These are phyloP conservation scores for Ameiurus melas DNA, from an alignment of 2,113 vertebrate species.

Conservation along the genomic window DNA sequence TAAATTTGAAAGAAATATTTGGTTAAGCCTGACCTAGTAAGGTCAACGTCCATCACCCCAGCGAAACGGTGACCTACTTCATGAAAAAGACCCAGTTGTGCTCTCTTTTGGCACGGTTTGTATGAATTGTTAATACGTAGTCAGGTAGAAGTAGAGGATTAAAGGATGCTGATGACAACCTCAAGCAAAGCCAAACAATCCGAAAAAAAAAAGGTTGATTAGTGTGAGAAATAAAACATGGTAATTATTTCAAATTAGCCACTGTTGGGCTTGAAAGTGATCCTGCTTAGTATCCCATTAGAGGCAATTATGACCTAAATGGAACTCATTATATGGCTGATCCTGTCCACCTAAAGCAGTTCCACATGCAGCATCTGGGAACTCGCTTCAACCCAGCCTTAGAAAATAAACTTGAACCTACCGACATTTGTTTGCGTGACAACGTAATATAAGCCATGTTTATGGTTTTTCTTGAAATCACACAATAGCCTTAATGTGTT, in stretches of 20 bases:
- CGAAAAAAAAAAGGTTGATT: conserved; percentile 36
- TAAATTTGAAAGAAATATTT: conserved; percentile 2
- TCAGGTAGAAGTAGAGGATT: not conserved
- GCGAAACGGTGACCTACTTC: not conserved
- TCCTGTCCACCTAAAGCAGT: conserved; percentile 42
- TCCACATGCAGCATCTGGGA: conserved; percentile 46
- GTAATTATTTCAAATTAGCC: conserved; percentile 53
- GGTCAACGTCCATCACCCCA: not conserved
- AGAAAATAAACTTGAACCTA: conserved; percentile 30
- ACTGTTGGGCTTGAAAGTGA: conserved; percentile 44
- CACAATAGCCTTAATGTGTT: not conserved
- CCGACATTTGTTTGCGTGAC: conserved; percentile 24
- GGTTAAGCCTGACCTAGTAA: not conserved
- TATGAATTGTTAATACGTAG: not conserved
- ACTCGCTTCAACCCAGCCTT: conserved; percentile 13
- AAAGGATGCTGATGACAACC: conserved; percentile 21
- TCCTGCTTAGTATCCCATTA: conserved; percentile 51
- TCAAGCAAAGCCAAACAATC: not conserved
- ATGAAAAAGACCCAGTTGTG: not conserved
- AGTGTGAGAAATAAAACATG: conserved; percentile 24
- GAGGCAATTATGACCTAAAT: conserved; percentile 51
- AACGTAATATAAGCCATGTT: conserved; percentile 16
- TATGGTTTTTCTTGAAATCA: too few species aligned
- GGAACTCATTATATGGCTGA: conserved; percentile 40
- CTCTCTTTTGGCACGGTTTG: not conserved